Evolutionary conservation across 2,797 vertebrate genomes (phyloP), one percentile per base, ranked within the genome.

Genomic region (Holocentrus rufus): DNA sequence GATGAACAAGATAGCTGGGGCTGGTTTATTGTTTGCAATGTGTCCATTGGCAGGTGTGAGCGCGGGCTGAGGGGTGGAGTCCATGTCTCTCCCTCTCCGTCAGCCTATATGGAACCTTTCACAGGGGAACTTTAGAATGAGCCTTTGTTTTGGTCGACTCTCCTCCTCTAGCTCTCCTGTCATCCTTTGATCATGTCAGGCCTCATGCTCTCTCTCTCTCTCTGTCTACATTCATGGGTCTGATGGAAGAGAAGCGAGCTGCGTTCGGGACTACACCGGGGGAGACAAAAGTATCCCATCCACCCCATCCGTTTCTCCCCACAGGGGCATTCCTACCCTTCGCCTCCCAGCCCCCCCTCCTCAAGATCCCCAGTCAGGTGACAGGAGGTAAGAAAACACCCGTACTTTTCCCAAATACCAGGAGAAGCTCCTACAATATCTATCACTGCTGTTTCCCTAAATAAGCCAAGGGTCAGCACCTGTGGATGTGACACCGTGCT

Each of bases 141-240:
- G 85, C 78, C 90, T 93, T 93, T 94, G 92, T 93, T 92, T 91
- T 85, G 86, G 88, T 87, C 79, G 87, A 78, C 82, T 89, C 90
- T 87, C 90, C 91, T 93, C 92, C 90, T 93, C 88, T 77, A 65
- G 80, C 90, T 89, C 85, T 75, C 74, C 90, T 92, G 91, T 94
- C 91, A 92, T 87, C 90, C 92, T 95, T 95, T 95, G 93, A 95
- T 94, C 94, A 92, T 18, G 59, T 70, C 75, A 58, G 78, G 76
- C 71, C 82, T 57, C 80, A 77, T 22, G 61, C 78, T 80, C 77
- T 79, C 79, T 76, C 78, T 63, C 64, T 66, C 58, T 80, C 81
- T 44, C 56, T 76, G 76, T 75, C 86, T 84, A 68, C 68, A 82
- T 82, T 88, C 83, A 74, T 79, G 85, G 74, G 79, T 75, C 68